Base-by-base conservation (phyloP, 2,888 invertebrate genomes). In the Uloborus plumipes region DNA sequence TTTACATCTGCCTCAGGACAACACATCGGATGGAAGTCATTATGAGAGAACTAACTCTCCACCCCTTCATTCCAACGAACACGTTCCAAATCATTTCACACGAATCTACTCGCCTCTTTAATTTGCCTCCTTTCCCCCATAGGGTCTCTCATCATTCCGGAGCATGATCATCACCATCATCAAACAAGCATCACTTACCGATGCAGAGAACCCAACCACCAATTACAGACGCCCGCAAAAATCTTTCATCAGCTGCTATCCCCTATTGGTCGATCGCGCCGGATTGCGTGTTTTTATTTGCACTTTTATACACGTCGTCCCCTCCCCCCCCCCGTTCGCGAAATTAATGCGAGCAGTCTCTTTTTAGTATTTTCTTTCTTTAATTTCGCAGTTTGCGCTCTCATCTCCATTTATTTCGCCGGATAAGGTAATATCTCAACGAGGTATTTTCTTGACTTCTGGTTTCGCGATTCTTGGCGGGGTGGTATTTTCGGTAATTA, bases 241-340 rank as follows among this genome's bases (percentile, higher is more conserved):
- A 70, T 70, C 53, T 55, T 18, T 55, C 70, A 53, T 49, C 69
- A 55, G 39, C 64, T 20, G 65, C 49, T 20, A 26, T 58, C 50
- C n/a, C 51, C 51, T 58, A 62, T 71, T 53, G 78, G 22, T 18
- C n/a, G 55, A 18, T 18, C 55, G 55, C 39, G 39, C 18, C n/a
- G 9, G 50, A 78, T 78, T 26, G 72, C 79, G 79, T 79, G 66
- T 74, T 80, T 80, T 80, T 80, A 74, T 80, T 79, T 67, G 67
- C 78, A 65, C 58, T 65, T 39, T 71, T 31, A 62, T 69, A 61
- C 18, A 20, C 64, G 47, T 62, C 64, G 69, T 73, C 26, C n/a
- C n/a, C n/a, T n/a, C n/a, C n/a, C n/a, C n/a, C n/a, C 61, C 58
- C 65, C 49, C 65, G 18, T 16, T 31, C 31, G 49, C 18, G 69